Conservation (phyloP, 2,888 invertebrate species). For the Mythimna albipuncta region DNA sequence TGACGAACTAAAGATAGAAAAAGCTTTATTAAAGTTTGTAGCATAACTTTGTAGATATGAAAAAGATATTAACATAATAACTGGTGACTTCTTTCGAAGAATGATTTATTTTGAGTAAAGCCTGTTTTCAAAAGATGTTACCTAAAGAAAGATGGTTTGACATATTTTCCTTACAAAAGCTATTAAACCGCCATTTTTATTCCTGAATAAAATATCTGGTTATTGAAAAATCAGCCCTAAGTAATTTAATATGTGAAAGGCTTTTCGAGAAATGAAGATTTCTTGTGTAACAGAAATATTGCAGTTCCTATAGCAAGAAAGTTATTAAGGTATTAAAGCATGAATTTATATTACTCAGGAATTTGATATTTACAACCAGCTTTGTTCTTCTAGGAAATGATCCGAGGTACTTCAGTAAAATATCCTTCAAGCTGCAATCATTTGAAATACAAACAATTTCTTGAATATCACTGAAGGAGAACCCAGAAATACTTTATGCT, state of each 20-base stretch:
- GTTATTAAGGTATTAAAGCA: slow-evolving; percentile 1
- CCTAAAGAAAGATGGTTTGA: too few species aligned
- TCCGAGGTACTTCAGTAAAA: not conserved
- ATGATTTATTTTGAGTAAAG: not conserved
- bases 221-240: not conserved
- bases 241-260: not conserved
- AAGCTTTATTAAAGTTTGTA: slow-evolving; percentile 7
- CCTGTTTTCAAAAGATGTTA: not conserved
- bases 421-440: slow-evolving; percentile 1
- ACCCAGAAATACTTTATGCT: slow-evolving; percentile 1
- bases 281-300: not conserved
- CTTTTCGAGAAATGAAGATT: not conserved
- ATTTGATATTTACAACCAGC: slow-evolving; percentile 11
- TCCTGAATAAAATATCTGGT: too few species aligned
- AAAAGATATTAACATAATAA: not conserved
- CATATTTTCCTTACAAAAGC: too few species aligned
- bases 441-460: slow-evolving; percentile 4
- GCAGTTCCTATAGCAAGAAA: too few species aligned
- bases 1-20: slow-evolving; percentile 7
- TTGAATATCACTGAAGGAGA: slow-evolving; percentile 1
- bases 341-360: not conserved
- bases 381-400: slow-evolving; percentile 5
- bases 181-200: too few species aligned
- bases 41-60: slow-evolving; percentile 11
- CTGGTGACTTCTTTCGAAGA: too few species aligned